Evolutionary conservation across 2,113 vertebrate species (phyloP).

Genomic region (Ploceus nigricollis): DNA sequence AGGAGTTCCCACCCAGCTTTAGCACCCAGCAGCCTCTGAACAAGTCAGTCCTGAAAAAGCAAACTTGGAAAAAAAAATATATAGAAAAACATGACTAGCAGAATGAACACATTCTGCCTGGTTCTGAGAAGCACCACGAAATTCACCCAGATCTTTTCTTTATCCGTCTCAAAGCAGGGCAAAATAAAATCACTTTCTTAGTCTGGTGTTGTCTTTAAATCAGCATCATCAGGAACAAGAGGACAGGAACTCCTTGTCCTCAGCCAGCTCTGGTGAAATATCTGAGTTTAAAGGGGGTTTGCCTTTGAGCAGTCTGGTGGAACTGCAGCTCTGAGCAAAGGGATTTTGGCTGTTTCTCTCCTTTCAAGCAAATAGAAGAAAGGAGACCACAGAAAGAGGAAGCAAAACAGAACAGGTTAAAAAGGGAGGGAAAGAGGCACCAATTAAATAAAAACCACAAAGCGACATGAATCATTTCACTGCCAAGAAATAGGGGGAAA

Average conservation of each 20-base stretch:
- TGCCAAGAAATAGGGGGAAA: neutral
- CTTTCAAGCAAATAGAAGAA: neutral
- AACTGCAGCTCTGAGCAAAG: neutral
- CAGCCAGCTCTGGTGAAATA: neutral
- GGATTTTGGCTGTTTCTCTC: neutral
- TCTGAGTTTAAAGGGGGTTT: neutral
- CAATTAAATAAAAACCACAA: neutral
- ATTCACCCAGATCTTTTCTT: neutral
- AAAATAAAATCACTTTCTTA: neutral
- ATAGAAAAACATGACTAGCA: neutral
- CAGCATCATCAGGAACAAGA: neutral
- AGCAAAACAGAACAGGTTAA: neutral
- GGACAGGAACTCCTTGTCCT: neutral
- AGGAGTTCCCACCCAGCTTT: neutral
- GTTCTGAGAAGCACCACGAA: neutral
- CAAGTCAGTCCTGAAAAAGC: neutral
- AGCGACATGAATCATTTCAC: neutral
- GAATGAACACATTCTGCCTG: neutral
- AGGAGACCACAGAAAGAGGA: neutral
- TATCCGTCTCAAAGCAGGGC: neutral
- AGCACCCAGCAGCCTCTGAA: neutral
- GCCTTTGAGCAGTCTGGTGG: neutral
- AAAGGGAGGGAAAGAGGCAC: neutral
- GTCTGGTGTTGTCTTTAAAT: neutral
- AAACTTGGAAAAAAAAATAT: accelerated